Evolutionary conservation across 2,113 vertebrate species (phyloP), one percentile per base, ranked within the genome.

Genomic region (Sebastes fasciatus): DNA sequence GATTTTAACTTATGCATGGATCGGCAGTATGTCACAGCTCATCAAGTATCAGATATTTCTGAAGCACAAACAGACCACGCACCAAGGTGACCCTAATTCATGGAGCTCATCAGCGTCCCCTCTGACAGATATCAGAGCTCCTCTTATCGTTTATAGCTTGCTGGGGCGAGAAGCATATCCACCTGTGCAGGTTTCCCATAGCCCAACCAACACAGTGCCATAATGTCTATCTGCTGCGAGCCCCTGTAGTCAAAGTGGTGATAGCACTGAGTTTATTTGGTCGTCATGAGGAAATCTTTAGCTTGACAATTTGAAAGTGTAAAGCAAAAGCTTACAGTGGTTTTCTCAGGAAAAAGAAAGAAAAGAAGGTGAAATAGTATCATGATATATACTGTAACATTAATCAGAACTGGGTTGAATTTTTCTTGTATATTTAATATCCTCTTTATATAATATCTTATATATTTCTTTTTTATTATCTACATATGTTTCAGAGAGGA

Each of bases 81-180:
- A 75, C 69, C 88, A 87, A 90, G 90, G 91, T 94, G 89, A 91
- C 90, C 85, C 81, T 77, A 74, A 85, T 87, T 90, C 86, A 87
- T 80, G 43, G 78, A 86, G 86, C 88, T 85, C 77, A 85, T 81
- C 80, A 86, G 67, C 12, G 0, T 85, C 79, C 79, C 74, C 62
- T 82, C 82, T 79, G 77, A 86, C 76, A 87, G 74, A 81, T 63
- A 83, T 81, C 77, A 85, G 52, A 51, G 77, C 71, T 70, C 40
- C 74, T 64, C 79, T 79, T 60, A 89, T 68, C 74, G 9, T 73
- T 74, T 77, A 80, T 4, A 67, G 83, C 62, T 83, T 70, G 75
- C 74, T 61, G 68, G 70, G 60, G 64, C 5, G 42, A 73, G 64
- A 86, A 73, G 61, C 43, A 12, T 69, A 79, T 72, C 78, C 86